phyloP scores from a whole-genome alignment of 1,140 invertebrate genomes.

The Zaprionus africanus region DNA sequence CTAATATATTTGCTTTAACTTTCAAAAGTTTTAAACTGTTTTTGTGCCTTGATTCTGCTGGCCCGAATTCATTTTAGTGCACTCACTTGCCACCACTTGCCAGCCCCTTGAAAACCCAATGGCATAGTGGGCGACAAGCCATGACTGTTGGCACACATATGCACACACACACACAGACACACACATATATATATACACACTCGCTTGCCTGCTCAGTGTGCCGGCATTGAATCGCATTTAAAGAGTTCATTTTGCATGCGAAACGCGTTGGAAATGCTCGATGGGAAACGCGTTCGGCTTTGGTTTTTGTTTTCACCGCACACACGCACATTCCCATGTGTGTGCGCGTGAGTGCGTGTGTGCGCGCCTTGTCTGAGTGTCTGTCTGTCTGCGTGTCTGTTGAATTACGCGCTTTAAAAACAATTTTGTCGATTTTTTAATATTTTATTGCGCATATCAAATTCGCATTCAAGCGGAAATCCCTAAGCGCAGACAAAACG shows the following conservation, averaged over 20 bases:
- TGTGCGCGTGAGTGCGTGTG: slow-evolving; percentile 10
- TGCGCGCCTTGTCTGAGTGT: slow-evolving; percentile 3
- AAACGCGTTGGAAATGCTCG: slow-evolving; percentile 62
- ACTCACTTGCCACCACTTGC: no score
- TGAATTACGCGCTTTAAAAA: slow-evolving; percentile 82
- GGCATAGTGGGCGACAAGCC: slow-evolving; percentile 22
- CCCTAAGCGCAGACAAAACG: slow-evolving; percentile 75
- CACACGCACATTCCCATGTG: slow-evolving; percentile 36
- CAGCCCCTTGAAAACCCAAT: slow-evolving; percentile 8
- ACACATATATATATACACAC: not conserved
- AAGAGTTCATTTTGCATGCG: slow-evolving; percentile 76
- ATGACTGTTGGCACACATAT: slow-evolving; percentile 15
- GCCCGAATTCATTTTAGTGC: slow-evolving; percentile 10
- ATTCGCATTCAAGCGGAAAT: slow-evolving; percentile 81
- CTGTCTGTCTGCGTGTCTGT: slow-evolving; percentile 45
- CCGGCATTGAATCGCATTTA: slow-evolving; percentile 62
- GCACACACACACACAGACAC: not conserved
- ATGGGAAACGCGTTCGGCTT: slow-evolving; percentile 52
- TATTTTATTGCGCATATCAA: slow-evolving; percentile 83
- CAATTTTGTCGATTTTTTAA: slow-evolving; percentile 80
- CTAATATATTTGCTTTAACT: slow-evolving; percentile 20
- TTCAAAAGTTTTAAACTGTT: slow-evolving; percentile 22
- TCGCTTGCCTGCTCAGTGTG: not conserved
- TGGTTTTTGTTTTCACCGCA: slow-evolving; percentile 49
- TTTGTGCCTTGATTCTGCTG: slow-evolving; percentile 15